Conservation (phyloP, 37 sponge, comb jelly and placozoan species). For the Tethya wilhelma region DNA sequence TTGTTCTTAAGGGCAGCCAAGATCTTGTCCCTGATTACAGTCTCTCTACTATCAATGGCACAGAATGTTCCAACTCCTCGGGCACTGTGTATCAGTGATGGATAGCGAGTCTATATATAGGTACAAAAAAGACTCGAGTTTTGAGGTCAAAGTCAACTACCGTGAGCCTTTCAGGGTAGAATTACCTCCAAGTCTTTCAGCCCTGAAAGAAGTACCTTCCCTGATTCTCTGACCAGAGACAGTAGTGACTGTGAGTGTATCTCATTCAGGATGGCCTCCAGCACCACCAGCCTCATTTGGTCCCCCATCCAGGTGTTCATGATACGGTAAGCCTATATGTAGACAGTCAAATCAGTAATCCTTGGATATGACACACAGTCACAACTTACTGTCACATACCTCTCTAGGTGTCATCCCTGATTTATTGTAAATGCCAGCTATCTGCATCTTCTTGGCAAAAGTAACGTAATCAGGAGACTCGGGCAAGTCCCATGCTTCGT, state of each 20-base stretch:
- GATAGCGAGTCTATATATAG: no score
- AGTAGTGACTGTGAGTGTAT: slow-evolving; percentile 58
- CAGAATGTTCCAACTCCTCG: not conserved
- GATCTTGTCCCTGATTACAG: no score
- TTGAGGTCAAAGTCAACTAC: no score
- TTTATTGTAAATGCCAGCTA: slow-evolving; percentile 54
- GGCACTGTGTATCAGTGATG: not conserved
- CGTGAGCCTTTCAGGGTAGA: no score
- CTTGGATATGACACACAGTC: no score
- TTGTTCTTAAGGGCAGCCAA: no score
- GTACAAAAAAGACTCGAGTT: no score
- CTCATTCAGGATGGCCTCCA: slow-evolving; percentile 54
- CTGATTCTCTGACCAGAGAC: slow-evolving; percentile 25
- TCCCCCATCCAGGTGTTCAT: slow-evolving; percentile 91
- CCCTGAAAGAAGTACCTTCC: slow-evolving; percentile 59
- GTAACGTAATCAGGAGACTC: slow-evolving; percentile 77
- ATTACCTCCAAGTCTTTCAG: slow-evolving; percentile 76
- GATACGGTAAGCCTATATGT: slow-evolving; percentile 65
- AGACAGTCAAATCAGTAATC: no score
- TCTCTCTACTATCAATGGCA: not conserved
- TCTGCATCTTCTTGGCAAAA: slow-evolving; percentile 84
- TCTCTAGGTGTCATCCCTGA: no score
- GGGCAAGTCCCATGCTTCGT: slow-evolving; percentile 72
- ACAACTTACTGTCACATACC: slow-evolving; percentile 9
- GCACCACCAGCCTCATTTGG: slow-evolving; percentile 53